Percentiles rank a stretch among this genome's conserved stretches.
Evolutionary conservation across 2,888 invertebrate species (phyloP).

Genomic region (Cryptus viduatorius): DNA sequence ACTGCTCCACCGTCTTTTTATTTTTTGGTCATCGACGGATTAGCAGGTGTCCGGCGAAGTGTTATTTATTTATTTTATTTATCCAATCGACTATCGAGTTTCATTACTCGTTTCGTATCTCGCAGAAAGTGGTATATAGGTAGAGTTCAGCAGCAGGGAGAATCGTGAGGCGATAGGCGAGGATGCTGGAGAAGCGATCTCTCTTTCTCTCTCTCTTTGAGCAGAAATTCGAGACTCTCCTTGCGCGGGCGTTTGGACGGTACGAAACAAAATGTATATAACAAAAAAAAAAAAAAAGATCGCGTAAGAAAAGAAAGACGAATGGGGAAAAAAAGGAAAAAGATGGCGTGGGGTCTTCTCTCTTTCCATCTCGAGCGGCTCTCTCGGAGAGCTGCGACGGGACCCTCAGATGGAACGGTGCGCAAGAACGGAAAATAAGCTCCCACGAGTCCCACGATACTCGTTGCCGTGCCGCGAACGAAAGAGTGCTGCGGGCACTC

Average conservation of each 20-base stretch:
- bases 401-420: conserved; percentile 71
- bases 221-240: conserved; percentile 62
- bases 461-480: conserved; percentile 75
- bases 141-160: conserved; percentile 1
- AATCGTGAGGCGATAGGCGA: conserved; percentile 30
- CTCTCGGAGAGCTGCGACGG: conserved; percentile 27
- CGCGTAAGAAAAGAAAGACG: conserved; percentile 23
- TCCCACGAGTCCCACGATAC: conserved; percentile 79
- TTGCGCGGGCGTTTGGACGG: conserved; percentile 50
- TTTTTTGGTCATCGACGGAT: conserved; percentile 34
- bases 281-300: conserved; percentile 22
- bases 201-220: conserved; percentile 11
- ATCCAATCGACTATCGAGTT: conserved; percentile 55
- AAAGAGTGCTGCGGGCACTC: conserved; percentile 75
- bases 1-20: not conserved
- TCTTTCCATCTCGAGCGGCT: conserved; percentile 36
- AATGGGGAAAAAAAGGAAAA: conserved; percentile 39
- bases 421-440: conserved; percentile 76
- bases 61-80: conserved; percentile 55
- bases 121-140: conserved; percentile 55
- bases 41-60: conserved; percentile 58
- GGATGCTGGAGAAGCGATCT: not conserved
- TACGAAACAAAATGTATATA: conserved; percentile 16
- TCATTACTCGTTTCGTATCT: conserved; percentile 41
- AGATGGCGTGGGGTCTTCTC: conserved; percentile 44